Evolutionary conservation across 2,113 vertebrate species (phyloP).

Genomic region (Rhea americana): DNA sequence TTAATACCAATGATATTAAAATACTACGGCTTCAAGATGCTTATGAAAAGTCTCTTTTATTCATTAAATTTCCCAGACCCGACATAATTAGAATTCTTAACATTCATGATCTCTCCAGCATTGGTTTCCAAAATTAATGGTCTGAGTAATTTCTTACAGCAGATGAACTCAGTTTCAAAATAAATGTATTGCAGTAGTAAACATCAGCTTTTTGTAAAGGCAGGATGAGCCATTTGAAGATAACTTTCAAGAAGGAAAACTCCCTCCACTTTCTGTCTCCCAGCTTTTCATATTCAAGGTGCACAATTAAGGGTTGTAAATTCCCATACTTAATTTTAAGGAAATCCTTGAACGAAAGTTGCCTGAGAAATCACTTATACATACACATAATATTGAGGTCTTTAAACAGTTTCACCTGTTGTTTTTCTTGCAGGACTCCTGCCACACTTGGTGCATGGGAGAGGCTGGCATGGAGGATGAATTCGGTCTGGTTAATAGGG

Average conservation of each 20-base stretch:
- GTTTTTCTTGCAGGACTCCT: not conserved
- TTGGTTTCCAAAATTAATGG: constrained; percentile 69
- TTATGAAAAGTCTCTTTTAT: constrained; percentile 69
- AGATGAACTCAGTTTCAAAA: constrained; percentile 50
- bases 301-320: not conserved
- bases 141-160: constrained; percentile 67
- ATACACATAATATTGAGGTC: not conserved
- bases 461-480: not conserved
- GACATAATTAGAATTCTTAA: constrained; percentile 70
- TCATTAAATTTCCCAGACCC: constrained; percentile 67
- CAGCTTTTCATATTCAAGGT: not conserved
- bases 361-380: not conserved
- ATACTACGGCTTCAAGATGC: constrained; percentile 59
- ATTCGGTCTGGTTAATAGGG: not conserved
- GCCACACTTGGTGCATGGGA: not conserved
- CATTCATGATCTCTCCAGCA: constrained; percentile 62
- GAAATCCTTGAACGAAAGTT: not conserved
- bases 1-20: constrained; percentile 69
- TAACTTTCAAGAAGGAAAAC: not conserved
- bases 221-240: not conserved
- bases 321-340: not conserved
- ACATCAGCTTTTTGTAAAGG: constrained; percentile 41
- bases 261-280: constrained; percentile 27
- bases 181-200: constrained; percentile 35
- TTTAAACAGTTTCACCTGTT: not conserved